phyloP scores from a whole-genome alignment of 2,888 invertebrate species.

The Ormyrus rosae region DNA sequence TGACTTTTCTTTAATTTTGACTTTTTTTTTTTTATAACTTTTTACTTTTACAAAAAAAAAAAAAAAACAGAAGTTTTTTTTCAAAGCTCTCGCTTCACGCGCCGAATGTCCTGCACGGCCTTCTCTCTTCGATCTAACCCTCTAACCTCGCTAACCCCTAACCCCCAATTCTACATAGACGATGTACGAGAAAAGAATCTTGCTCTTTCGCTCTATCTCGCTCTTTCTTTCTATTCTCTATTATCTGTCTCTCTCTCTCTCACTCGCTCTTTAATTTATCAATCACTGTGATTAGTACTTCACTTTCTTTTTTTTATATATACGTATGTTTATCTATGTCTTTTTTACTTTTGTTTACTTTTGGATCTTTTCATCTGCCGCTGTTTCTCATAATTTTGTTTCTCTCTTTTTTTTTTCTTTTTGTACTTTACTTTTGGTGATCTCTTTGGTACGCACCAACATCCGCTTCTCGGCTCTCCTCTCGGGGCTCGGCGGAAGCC shows the following conservation, averaged over 20 bases:
- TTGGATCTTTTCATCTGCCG: neutral
- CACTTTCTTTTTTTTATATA: constrained; percentile 37
- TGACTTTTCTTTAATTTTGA: constrained; percentile 41
- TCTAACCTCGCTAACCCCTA: constrained; percentile 68
- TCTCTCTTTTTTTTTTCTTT: constrained; percentile 28
- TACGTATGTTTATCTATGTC: constrained; percentile 55
- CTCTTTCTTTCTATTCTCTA: constrained; percentile 46
- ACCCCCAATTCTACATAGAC: constrained; percentile 54
- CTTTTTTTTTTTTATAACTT: constrained; percentile 47
- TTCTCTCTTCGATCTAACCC: constrained; percentile 62
- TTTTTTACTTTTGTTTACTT: constrained; percentile 36
- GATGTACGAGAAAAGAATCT: neutral
- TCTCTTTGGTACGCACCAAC: constrained; percentile 63
- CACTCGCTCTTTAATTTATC: constrained; percentile 30
- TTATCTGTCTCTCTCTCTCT: constrained; percentile 48
- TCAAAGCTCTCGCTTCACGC: constrained; percentile 59
- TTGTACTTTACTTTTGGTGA: constrained; percentile 36
- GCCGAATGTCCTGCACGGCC: constrained; percentile 69
- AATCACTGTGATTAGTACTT: constrained; percentile 38
- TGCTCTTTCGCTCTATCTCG: constrained; percentile 52
- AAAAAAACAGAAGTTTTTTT: neutral
- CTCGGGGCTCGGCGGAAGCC: constrained; percentile 76
- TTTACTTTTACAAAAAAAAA: constrained; percentile 33
- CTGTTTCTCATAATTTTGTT: constrained; percentile 3
- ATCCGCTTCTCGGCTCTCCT: constrained; percentile 75